These are phyloP conservation scores for Rhynchonycteris naso DNA, from an alignment of 2,797 vertebrate species.

Conservation along the genomic window DNA sequence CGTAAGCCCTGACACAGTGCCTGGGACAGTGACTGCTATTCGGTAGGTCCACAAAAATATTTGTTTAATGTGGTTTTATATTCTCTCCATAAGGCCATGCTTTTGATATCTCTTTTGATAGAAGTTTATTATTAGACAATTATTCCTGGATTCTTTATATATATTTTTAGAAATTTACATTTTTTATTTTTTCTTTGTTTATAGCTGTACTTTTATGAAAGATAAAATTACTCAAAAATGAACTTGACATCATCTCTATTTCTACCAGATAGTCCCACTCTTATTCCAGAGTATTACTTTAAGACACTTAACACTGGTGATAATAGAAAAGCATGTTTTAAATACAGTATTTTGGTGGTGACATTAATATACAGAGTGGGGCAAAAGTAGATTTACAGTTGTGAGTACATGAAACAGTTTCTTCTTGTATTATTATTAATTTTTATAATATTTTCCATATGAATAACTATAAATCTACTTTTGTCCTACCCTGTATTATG, in stretches of 20 bases:
- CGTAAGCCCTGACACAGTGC: too few species aligned
- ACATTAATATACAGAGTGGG: not conserved
- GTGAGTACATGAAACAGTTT: too few species aligned
- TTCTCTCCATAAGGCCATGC: not conserved
- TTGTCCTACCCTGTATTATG: not conserved
- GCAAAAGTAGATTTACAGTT: too few species aligned
- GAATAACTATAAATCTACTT: too few species aligned
- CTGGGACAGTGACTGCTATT: not conserved
- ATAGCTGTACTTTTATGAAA: not conserved
- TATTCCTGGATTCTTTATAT: not conserved
- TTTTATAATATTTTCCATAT: too few species aligned
- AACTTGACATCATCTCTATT: not conserved
- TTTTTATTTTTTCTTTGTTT: not conserved
- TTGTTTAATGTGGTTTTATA: not conserved
- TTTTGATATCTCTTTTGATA: not conserved
- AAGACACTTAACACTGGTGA: not conserved
- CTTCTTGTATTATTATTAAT: too few species aligned
- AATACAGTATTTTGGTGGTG: not conserved
- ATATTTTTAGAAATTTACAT: not conserved
- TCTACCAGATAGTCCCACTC: not conserved
- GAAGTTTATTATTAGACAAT: not conserved
- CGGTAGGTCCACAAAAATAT: not conserved
- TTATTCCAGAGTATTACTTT: not conserved
- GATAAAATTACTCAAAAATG: not conserved
- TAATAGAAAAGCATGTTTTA: not conserved